These are phyloP conservation scores for Haliclona indistincta DNA, from an alignment of 37 sponge, comb jelly and placozoan species.

Conservation along the genomic window DNA sequence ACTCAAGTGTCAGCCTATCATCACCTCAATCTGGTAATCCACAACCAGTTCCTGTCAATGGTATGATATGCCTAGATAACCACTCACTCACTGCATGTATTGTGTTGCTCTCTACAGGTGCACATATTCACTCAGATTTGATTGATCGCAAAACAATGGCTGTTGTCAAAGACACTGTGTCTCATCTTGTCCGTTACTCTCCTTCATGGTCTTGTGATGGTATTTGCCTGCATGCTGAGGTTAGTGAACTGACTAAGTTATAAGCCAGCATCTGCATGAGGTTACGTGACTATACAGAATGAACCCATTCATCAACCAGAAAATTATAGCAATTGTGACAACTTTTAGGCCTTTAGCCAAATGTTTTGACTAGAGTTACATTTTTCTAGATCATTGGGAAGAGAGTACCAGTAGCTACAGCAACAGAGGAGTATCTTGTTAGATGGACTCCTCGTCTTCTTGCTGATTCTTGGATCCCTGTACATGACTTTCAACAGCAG, in stretches of 20 bases:
- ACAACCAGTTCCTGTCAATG: conserved; percentile 16
- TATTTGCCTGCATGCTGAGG: conserved; percentile 23
- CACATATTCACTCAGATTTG: conserved; percentile 37
- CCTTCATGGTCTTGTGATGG: background rate
- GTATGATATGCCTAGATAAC: background rate
- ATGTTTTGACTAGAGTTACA: conserved; percentile 1
- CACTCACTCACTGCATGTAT: background rate
- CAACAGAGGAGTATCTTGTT: conserved; percentile 30
- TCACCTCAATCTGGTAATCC: background rate
- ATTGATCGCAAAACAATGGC: conserved; percentile 40
- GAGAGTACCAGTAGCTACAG: background rate
- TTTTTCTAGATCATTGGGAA: conserved; percentile 1
- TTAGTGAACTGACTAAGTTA: background rate
- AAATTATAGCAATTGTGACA: no score
- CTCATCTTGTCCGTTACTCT: background rate
- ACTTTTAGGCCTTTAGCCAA: conserved; percentile 18
- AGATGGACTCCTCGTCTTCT: conserved; percentile 41
- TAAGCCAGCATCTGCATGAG: background rate
- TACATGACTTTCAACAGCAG: background rate
- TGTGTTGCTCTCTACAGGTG: conserved; percentile 20
- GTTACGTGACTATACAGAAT: background rate
- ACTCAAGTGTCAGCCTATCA: background rate
- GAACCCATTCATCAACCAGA: no score
- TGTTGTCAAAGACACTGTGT: conserved; percentile 31
- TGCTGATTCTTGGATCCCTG: background rate